Evolutionary conservation across 2,113 vertebrate species (phyloP), one percentile per base, ranked within the genome.

Genomic region (Paraplagusia blochii): DNA sequence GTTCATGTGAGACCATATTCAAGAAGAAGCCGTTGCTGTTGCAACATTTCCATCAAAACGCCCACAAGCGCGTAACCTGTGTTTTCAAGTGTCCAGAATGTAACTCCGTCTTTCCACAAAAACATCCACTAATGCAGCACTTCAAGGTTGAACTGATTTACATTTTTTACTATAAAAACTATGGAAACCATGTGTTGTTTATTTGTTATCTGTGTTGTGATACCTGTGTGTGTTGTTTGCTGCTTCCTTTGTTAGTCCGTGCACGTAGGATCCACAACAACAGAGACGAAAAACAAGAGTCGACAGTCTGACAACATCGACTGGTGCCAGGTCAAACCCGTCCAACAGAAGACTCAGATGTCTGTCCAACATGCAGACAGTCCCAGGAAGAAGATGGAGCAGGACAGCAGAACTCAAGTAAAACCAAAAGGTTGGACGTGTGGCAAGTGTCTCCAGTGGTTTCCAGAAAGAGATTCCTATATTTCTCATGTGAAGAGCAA

Each of bases 81-180:
- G 92, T 98, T 11, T 98, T 97, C 79, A 98, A 96, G 85, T 98
- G 96, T 87, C 95, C 95, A 0, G 93, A 95, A 79, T 98, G 96
- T 77, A 91, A 94, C 16, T 88, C 94, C 2, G 88, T 97, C 18
- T 98, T 95, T 72, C 89, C 92, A 82, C 94, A 96, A 85, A 98
- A 98, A 74, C 91, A 93, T 10, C 88, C 93, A 67, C 76, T 98
- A 57, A 93, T 96, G 91, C 92, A 95, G 39, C 96, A 98, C 0
- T 95, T 97, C 74, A 97, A 97, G 95, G 96, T 98, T 79, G 63
- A 91, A 53, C 7, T 15, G 8, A 22, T n/a, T 55, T 50, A 14
- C 34, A 1, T 18, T 6, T 33, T 58, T 29, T 33, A 45, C 22
- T 4, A 29, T 4, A 29, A 29, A 29, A 29, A 12, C 16, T 9